Evolutionary conservation across 2,888 invertebrate genomes (phyloP).

Genomic region (Agapetus fuscipes): DNA sequence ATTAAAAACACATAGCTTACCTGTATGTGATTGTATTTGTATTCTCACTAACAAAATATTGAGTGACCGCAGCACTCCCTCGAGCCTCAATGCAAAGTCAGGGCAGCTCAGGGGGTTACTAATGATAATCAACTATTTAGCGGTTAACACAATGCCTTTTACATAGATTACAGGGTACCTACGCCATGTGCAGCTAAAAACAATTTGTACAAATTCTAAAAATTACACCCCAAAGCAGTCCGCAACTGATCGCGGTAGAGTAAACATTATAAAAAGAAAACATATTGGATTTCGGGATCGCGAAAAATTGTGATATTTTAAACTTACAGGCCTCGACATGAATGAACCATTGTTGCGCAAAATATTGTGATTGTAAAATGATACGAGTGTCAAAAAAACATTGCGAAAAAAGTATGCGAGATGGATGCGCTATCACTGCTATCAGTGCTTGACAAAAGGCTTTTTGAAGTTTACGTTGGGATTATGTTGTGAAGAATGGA

Average conservation of each 20-base stretch:
- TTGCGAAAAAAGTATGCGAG: constrained; percentile 5
- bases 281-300: neutral
- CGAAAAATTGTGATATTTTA: neutral
- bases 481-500: constrained; percentile 12
- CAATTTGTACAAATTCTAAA: constrained; percentile 5
- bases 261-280: constrained; percentile 1
- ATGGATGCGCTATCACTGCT: constrained; percentile 6
- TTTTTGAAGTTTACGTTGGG: neutral
- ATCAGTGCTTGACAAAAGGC: neutral
- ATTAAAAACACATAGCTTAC: too few relatives aligned
- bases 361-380: constrained; percentile 18
- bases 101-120: constrained; percentile 13
- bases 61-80: too few relatives aligned
- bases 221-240: constrained; percentile 14
- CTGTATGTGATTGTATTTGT: too few relatives aligned
- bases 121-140: constrained; percentile 18
- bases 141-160: constrained; percentile 10
- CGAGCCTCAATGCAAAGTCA: too few relatives aligned
- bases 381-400: constrained; percentile 10
- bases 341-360: constrained; percentile 6
- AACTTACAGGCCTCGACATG: neutral
- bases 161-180: too few relatives aligned
- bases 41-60: too few relatives aligned
- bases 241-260: constrained; percentile 14
- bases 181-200: neutral